A percentile compares a stretch with the other conserved stretches of the same genome.
phyloP scores from a whole-genome alignment of 37 sponge, comb jelly and placozoan genomes.

The Aplysina aerophoba region DNA sequence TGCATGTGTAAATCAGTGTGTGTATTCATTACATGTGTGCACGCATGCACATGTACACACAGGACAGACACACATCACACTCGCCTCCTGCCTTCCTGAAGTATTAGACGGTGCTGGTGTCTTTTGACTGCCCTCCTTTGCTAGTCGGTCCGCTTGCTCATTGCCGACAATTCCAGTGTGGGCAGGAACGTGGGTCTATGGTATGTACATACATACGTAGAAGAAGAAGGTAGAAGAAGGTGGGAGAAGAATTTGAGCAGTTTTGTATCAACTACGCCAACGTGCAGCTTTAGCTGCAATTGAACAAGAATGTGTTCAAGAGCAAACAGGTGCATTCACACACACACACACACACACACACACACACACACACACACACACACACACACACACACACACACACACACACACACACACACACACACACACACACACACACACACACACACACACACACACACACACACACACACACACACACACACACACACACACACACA shows the following conservation, averaged over 20 bases:
- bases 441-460: conserved; percentile 34
- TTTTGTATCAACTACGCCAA: no score
- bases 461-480: conserved; percentile 28
- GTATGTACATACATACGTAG: background rate
- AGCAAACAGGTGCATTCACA: no score
- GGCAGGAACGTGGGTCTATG: conserved; percentile 76
- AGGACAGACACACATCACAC: no score
- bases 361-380: conserved; percentile 21
- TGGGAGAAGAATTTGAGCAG: no score
- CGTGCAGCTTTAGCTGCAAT: no score
- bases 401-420: conserved; percentile 42
- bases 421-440: conserved; percentile 24
- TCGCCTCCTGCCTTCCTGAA: background rate
- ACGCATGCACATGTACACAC: no score
- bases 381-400: conserved; percentile 41
- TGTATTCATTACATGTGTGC: no score
- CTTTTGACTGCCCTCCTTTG: conserved; percentile 67
- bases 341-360: background rate
- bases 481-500: conserved; percentile 32
- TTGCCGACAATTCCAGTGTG: conserved; percentile 80
- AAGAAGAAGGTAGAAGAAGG: background rate
- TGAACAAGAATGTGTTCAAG: no score
- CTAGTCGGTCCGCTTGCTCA: conserved; percentile 88
- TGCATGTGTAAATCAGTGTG: no score
- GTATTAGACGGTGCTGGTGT: background rate